Base-by-base conservation (phyloP, 92 coral and sea anemone species). In the Heliopora coerulea region DNA sequence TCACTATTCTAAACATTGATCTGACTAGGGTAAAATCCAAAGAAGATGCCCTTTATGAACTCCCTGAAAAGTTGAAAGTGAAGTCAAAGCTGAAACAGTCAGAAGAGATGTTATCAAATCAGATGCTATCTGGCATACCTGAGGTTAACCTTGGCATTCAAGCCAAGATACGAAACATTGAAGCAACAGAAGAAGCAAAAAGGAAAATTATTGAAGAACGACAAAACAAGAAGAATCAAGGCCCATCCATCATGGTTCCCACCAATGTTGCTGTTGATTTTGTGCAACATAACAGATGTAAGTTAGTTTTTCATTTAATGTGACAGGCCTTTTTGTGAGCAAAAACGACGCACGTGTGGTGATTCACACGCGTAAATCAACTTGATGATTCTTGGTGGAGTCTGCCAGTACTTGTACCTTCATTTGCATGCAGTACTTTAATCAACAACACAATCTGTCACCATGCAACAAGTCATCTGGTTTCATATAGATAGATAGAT, bases 111-210 rank as follows among this genome's bases (percentile, higher is more conserved):
- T 72, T 93, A 66, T 93, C 98, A 12, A 93, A 90, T 77, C 98
- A 93, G 85, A 93, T 93, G 98, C 75, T 93, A 44, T 93, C 98
- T 23, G 98, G 98, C 6, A 93, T 93, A 52, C 98, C 98, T 42
- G 98, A 93, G 63, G 98, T 93, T 31, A 91, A 93, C 79, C 86
- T 93, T 41, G 98, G 98, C 33, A 93, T 93, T 78, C 87, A 89
- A 8, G 98, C 98, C 41, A 93, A 93, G 69, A 93, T 93, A 65
- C 86, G 86, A 62, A 93, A 93, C 83, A 93, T 93, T 31, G 98
- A 93, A 61, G 98, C 96, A 14, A 93, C 98, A 15, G 98, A 93
- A 54, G 98, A 89, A 83, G 98, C 98, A 13, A 89, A 89, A 61
- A 89, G 85, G 85, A 76, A 78, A 79, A 35, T 89, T 57, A 73